Percentiles rank a stretch among this genome's conserved stretches.
phyloP scores from a whole-genome alignment of 2,797 vertebrate species.

The Microctenopoma lineatum region DNA sequence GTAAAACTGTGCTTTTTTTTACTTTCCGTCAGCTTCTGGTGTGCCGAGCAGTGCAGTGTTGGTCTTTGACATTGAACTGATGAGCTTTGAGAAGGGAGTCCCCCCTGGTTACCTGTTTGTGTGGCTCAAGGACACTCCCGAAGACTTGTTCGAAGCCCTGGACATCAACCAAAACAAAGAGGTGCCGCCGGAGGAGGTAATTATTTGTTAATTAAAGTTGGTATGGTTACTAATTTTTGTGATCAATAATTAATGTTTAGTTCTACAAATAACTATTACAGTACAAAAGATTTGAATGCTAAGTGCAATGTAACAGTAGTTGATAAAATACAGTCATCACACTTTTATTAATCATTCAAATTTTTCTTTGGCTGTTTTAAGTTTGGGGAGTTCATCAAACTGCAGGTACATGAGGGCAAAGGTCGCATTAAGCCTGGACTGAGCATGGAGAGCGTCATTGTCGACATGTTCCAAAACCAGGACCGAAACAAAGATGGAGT shows the following conservation, averaged over 20 bases:
- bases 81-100: conserved; percentile 91
- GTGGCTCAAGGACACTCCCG: conserved; percentile 88
- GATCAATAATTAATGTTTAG: too few species aligned
- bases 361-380: conserved; percentile 53
- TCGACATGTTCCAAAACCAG: conserved; percentile 96
- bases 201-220: too few species aligned
- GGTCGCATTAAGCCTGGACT: conserved; percentile 90
- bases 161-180: conserved; percentile 89
- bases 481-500: conserved; percentile 92
- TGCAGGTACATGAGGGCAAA: conserved; percentile 89
- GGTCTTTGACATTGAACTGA: conserved; percentile 90
- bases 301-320: too few species aligned
- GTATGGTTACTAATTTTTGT: too few species aligned
- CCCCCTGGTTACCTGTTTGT: conserved; percentile 94
- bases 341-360: neutral
- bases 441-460: conserved; percentile 85
- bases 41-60: conserved; percentile 94
- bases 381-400: conserved; percentile 93
- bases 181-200: conserved; percentile 89
- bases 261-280: too few species aligned
- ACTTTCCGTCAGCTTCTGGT: conserved; percentile 71
- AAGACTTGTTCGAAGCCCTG: conserved; percentile 86
- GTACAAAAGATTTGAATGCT: too few species aligned
- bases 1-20: neutral
- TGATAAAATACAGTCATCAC: neutral